These are phyloP conservation scores for Equus quagga DNA, from an alignment of 2,113 vertebrate species.

Conservation along the genomic window DNA sequence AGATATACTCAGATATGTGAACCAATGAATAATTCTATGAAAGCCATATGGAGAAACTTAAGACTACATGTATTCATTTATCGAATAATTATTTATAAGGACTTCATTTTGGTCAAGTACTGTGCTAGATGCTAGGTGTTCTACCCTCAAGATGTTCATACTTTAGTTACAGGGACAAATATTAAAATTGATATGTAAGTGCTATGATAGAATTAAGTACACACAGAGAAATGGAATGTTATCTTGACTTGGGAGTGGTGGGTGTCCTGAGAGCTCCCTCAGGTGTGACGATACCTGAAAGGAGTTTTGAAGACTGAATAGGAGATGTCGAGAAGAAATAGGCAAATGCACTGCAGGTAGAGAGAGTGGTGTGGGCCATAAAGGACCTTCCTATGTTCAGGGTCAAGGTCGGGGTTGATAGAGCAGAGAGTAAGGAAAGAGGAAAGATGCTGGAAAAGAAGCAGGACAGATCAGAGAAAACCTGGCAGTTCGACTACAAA, in stretches of 20 bases:
- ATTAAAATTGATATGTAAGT: neutral
- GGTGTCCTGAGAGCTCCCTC: neutral
- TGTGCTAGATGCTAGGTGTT: conserved; percentile 9
- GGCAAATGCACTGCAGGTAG: neutral
- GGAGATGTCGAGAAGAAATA: neutral
- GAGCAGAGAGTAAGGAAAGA: neutral
- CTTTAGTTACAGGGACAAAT: neutral
- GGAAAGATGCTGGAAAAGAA: conserved; percentile 11
- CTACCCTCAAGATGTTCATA: neutral
- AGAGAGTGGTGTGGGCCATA: neutral
- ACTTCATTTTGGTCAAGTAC: conserved; percentile 17
- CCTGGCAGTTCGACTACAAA: neutral
- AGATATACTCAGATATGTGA: neutral
- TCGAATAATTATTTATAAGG: conserved; percentile 4
- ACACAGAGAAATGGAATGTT: conserved; percentile 31
- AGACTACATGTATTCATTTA: neutral
- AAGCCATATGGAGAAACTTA: neutral
- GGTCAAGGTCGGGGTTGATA: neutral
- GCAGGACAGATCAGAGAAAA: neutral
- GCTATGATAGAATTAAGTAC: neutral
- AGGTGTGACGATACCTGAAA: neutral
- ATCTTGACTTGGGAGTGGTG: neutral
- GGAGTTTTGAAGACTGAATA: neutral
- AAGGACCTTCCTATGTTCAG: neutral
- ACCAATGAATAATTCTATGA: conserved; percentile 29